Percentiles rank a stretch among this genome's conserved stretches.
Conservation (phyloP, 1,140 invertebrate genomes). For the Bombyx mandarina region DNA sequence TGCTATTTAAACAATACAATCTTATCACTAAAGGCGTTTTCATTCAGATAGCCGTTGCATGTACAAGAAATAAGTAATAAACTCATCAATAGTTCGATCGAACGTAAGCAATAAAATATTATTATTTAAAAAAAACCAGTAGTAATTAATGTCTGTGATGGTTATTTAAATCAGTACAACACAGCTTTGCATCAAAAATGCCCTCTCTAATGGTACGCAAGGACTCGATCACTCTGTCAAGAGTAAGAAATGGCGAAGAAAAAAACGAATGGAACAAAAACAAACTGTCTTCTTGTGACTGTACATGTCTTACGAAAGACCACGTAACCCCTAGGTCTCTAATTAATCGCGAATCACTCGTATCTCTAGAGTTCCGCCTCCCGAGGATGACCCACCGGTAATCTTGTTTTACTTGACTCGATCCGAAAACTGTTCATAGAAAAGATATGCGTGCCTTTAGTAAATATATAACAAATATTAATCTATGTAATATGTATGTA, state of each 20-base stretch:
- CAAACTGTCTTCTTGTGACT: constrained; percentile 3
- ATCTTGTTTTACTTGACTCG: constrained; percentile 22
- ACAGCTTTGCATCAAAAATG: background rate
- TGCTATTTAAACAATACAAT: no score
- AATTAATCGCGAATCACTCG: constrained; percentile 57
- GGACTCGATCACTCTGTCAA: background rate
- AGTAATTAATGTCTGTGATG: background rate
- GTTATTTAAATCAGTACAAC: background rate
- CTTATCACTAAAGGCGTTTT: no score
- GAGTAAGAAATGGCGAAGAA: background rate
- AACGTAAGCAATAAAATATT: no score
- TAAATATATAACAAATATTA: no score
- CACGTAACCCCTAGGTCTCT: constrained; percentile 47
- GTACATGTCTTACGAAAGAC: constrained; percentile 36
- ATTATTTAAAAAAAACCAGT: no score
- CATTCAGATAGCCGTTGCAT: no score
- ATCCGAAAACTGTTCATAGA: no score
- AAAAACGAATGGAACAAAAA: background rate
- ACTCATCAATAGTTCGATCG: no score
- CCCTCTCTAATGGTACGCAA: no score
- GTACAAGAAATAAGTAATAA: no score
- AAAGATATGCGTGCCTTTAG: no score
- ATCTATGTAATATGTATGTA: no score
- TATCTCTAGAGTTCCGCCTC: constrained; percentile 34
- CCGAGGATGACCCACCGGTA: constrained; percentile 47